Base-by-base conservation (phyloP, 1,140 invertebrate species). In the Drosophila pseudoananassae region DNA sequence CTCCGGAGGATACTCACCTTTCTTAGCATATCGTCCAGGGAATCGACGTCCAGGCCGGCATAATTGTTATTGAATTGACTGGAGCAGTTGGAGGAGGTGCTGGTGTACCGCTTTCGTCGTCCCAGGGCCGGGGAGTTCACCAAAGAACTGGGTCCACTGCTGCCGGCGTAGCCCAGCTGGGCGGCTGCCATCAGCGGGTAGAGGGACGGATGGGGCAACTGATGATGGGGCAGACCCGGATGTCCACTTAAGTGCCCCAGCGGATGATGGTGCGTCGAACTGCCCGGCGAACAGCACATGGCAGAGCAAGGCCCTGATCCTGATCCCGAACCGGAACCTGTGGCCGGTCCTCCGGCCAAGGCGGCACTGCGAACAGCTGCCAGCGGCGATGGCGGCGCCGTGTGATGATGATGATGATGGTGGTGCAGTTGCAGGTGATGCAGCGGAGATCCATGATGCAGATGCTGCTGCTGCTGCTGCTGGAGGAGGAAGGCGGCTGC, bases 1-100 rank as follows among this genome's bases (percentile, higher is more conserved):
- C 31, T 15, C 20, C 20, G 20, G 20, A 27, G 25, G 6, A 27
- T 15, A 25, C 66, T 94, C 93, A 96, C 95, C 95, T 96, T 96
- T 91, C 95, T 94, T 90, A 96, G 94, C 95, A 96, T 96, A 93
- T 96, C 95, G 92, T 96, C 95, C 76, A 96, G 93, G 73, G 95
- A 96, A 90, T 96, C 95, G 94, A 96, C 96, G 92, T 96, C 95
- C 92, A 95, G 93, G 91, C 94, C 93, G 91, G 94, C 94, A 92
- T 95, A 95, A 92, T 94, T 95, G 92, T 94, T 94, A 73, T 94
- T 94, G 55, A 92, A 93, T 64, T 92, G 92, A 69, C 91, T 92
- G 59, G 91, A 92, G 91, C 92, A 92, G 63, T 82, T 91, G 7
- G 91, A 91, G 10, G 89, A 91, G 47, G 78, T 91, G 80, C 90